Percentiles rank a stretch among this genome's conserved stretches.
Evolutionary conservation across 2,888 invertebrate genomes (phyloP).

Genomic region (Chalcis sispes): DNA sequence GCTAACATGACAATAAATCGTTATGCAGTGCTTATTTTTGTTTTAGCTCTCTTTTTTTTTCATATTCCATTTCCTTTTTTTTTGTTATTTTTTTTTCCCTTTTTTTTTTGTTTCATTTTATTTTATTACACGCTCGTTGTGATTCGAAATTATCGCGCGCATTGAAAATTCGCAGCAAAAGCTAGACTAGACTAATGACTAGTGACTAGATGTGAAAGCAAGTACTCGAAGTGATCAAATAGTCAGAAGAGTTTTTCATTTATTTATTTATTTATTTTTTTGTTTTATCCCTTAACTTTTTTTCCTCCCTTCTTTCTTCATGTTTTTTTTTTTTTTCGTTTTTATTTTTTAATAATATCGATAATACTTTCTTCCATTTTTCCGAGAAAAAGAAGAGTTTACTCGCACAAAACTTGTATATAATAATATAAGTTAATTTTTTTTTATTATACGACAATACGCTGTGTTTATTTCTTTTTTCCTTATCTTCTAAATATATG

Average conservation of each 20-base stretch:
- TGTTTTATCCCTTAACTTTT: conserved; percentile 49
- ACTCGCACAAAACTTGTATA: conserved; percentile 17
- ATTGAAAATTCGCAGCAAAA: conserved; percentile 45
- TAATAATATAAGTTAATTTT: conserved; percentile 10
- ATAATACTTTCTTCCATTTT: conserved; percentile 51
- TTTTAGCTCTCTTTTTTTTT: too few species aligned
- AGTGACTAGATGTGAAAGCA: conserved; percentile 58
- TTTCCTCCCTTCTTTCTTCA: conserved; percentile 31
- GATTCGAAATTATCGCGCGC: conserved; percentile 42
- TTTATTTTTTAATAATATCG: conserved; percentile 19
- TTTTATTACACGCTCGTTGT: conserved; percentile 39
- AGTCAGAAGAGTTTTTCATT: conserved; percentile 14
- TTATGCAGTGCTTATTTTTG: not conserved
- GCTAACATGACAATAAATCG: conserved; percentile 6
- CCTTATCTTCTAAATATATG: too few species aligned
- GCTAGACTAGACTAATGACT: conserved; percentile 58
- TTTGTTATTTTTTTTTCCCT: too few species aligned
- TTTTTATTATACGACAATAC: conserved; percentile 15
- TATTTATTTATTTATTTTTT: not conserved
- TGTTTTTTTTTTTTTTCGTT: too few species aligned
- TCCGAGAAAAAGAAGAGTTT: conserved; percentile 32
- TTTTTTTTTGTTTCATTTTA: too few species aligned
- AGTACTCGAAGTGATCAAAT: conserved; percentile 44
- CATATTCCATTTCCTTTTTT: too few species aligned
- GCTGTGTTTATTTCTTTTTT: conserved; percentile 18